Evolutionary conservation across 2,113 vertebrate genomes (phyloP).

Genomic region (Chaetorhynchus papuensis): DNA sequence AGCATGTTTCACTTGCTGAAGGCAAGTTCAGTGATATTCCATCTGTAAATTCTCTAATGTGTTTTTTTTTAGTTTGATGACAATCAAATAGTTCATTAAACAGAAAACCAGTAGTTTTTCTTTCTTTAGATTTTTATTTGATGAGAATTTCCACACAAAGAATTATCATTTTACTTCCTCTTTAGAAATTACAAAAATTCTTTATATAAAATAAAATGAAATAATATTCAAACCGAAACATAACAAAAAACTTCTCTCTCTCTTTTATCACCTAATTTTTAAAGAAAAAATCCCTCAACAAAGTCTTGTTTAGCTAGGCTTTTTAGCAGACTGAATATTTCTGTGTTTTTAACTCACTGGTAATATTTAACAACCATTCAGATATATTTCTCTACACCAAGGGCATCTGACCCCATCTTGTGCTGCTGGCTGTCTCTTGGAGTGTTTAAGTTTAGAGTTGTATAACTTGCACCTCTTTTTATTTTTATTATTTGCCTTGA

Average conservation of each 20-base stretch:
- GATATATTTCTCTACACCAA: not conserved
- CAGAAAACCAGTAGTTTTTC: not conserved
- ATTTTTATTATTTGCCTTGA: not conserved
- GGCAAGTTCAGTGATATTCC: not conserved
- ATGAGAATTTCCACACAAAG: not conserved
- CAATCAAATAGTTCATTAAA: not conserved
- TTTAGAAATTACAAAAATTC: not conserved
- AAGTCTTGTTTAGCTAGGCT: not conserved
- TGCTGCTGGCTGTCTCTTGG: not conserved
- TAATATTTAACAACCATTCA: not conserved
- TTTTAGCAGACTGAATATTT: not conserved
- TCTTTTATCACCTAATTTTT: not conserved
- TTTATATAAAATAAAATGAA: not conserved
- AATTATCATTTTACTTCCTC: not conserved
- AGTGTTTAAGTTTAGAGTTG: not conserved
- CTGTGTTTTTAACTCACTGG: not conserved
- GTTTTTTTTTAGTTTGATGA: not conserved
- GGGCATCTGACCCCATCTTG: not conserved
- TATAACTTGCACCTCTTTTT: not conserved
- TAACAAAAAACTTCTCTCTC: accelerated
- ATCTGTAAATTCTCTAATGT: not conserved
- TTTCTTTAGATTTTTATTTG: not conserved
- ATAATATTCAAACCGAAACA: not conserved
- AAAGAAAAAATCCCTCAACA: not conserved
- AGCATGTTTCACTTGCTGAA: not conserved